A percentile compares a stretch with the other conserved stretches of the same genome.
These are phyloP conservation scores for Drosophila punjabiensis DNA, from an alignment of 1,140 invertebrate genomes.

Conservation along the genomic window DNA sequence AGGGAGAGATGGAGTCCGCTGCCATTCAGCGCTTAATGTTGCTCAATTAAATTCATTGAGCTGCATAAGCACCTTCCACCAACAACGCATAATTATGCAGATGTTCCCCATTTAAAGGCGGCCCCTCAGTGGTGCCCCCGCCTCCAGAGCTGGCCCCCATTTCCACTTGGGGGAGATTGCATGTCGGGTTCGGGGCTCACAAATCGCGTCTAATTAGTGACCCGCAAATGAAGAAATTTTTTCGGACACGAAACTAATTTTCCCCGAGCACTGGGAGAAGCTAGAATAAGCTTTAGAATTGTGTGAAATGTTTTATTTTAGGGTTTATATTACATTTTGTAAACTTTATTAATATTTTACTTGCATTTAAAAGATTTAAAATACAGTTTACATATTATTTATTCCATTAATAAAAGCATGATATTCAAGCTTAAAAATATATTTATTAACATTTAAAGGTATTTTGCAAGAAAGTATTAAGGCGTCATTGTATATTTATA, in stretches of 20 bases:
- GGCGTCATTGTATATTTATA: background rate
- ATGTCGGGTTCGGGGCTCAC: conserved; percentile 35
- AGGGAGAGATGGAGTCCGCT: background rate
- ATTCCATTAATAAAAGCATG: background rate
- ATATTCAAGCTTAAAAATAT: background rate
- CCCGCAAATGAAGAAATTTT: conserved; percentile 56
- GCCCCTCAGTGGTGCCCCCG: conserved; percentile 1
- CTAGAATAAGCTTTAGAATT: background rate
- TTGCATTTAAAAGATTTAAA: background rate
- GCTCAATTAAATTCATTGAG: conserved; percentile 55
- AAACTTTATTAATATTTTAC: background rate
- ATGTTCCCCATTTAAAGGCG: conserved; percentile 48
- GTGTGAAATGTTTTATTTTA: no score
- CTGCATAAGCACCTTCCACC: conserved; percentile 49
- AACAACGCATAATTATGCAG: conserved; percentile 55
- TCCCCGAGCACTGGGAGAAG: conserved; percentile 15
- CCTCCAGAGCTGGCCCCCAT: background rate
- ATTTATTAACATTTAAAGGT: background rate
- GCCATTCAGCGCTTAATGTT: conserved; percentile 36
- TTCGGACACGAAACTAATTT: conserved; percentile 43
- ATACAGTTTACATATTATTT: background rate
- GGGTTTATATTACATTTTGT: no score
- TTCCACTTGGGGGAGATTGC: conserved; percentile 36
- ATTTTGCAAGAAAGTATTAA: background rate
- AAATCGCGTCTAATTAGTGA: conserved; percentile 56